Conservation (phyloP, 1,140 invertebrate genomes). For the Drosophila mayri region DNA sequence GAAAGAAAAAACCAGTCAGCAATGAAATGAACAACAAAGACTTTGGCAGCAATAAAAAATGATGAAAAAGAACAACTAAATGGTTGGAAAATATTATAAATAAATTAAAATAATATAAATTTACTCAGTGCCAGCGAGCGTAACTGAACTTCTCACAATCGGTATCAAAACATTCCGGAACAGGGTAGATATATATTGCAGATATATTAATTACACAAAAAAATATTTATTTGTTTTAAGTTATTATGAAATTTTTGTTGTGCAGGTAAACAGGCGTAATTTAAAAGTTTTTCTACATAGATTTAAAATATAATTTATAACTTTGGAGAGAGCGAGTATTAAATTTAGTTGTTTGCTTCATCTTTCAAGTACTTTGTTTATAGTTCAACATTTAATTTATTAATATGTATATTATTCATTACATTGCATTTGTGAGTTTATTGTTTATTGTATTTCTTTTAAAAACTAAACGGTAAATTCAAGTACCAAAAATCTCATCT, state of each 20-base stretch:
- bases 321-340: too few relatives aligned
- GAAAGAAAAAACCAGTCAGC: slow-evolving; percentile 2
- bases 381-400: background rate
- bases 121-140: slow-evolving; percentile 6
- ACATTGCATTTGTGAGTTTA: background rate
- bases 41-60: slow-evolving; percentile 3
- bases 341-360: background rate
- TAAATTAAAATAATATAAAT: slow-evolving; percentile 58
- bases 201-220: background rate
- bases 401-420: background rate
- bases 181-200: background rate
- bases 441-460: background rate
- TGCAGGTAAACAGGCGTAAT: background rate
- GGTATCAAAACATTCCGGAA: slow-evolving; percentile 20
- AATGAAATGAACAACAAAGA: slow-evolving; percentile 34
- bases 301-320: too few relatives aligned
- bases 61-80: slow-evolving; percentile 29
- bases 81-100: slow-evolving; percentile 37
- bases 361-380: background rate
- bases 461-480: background rate
- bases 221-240: background rate
- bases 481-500: background rate
- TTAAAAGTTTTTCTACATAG: background rate
- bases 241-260: background rate
- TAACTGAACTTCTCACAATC: slow-evolving; percentile 2